Conservation (phyloP, 2,888 invertebrate genomes). For the Timema podura region DNA sequence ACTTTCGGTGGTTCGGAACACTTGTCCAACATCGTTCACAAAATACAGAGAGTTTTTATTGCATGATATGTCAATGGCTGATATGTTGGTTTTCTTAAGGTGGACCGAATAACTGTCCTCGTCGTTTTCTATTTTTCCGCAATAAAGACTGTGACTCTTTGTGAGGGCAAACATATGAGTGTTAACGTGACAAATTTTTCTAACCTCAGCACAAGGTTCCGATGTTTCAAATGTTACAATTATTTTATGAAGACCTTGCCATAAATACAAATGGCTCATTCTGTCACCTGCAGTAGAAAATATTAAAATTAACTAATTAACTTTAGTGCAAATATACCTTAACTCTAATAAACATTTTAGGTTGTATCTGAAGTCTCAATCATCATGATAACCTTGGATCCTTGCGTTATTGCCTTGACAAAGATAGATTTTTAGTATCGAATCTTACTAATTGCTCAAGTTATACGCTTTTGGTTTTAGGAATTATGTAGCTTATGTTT, state of each 20-base stretch:
- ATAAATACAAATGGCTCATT: conserved; percentile 38
- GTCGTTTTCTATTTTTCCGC: conserved; percentile 42
- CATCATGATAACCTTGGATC: no score
- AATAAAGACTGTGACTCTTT: conserved; percentile 45
- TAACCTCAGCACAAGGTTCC: conserved; percentile 40
- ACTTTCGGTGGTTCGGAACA: conserved; percentile 53
- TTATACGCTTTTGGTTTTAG: no score
- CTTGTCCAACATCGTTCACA: conserved; percentile 58
- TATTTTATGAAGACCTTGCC: conserved; percentile 42
- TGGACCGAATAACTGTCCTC: conserved; percentile 10
- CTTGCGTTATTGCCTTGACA: no score
- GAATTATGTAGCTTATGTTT: no score
- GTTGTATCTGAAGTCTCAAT: no score
- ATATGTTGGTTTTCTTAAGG: conserved; percentile 46
- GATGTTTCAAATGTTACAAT: conserved; percentile 38
- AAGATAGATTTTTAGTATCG: no score
- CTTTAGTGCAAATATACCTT: background rate
- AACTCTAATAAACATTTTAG: background rate
- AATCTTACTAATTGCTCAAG: no score
- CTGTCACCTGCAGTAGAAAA: background rate
- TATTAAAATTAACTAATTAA: background rate
- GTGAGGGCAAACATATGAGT: conserved; percentile 49
- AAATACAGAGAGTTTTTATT: conserved; percentile 57
- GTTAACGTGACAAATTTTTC: conserved; percentile 47
- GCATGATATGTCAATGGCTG: conserved; percentile 60